Evolutionary conservation across 2,797 vertebrate species (phyloP), one percentile per base, ranked within the genome.

Genomic region (Brachyalestes nurse): DNA sequence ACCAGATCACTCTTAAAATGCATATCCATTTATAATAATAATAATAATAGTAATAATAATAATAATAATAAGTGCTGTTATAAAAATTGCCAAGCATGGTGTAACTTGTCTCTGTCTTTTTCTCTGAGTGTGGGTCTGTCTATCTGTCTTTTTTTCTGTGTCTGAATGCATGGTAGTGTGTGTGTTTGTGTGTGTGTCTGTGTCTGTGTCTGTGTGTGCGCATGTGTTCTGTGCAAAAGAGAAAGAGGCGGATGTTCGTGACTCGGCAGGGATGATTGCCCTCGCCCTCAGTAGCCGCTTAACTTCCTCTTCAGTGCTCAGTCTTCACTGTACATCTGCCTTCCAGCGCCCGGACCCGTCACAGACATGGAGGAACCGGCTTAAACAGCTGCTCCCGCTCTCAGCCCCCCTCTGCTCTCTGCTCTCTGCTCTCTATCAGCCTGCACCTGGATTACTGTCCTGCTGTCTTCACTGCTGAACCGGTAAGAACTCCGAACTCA

Each of bases 241-340:
- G 23, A 14, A 10, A 61, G 9, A 61, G 58, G 23, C 28, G 61
- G 61, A 64, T 64, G 61, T 64, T 64, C 61, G 61, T 64, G 62
- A 65, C 34, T 19, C 34, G 16, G 16, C n/a, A 5, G 28, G 38
- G 61, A 65, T 42, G 62, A 65, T 42, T 65, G 62, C 62, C 62
- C 34, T 65, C 34, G 62, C 16, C 62, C 62, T 42, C 34, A 40
- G 62, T 42, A 65, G 62, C 38, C 4, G 62, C 16, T 65, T 61
- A 49, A 82, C 76, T 72, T 79, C 75, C 78, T 70, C 38, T 66
- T 81, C 17, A 65, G 62, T 16, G 16, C 62, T 64, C 45, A 47
- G 45, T 47, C 45, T 47, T 47, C 61, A 64, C 61, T 42, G 62
- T 42, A 65, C 62, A 2, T 65, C 38, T 66, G 10, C 69, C 57